Percentiles rank a stretch among this genome's conserved stretches.
Evolutionary conservation across 2,888 invertebrate genomes (phyloP).

Genomic region (Eupelmus urozonus): DNA sequence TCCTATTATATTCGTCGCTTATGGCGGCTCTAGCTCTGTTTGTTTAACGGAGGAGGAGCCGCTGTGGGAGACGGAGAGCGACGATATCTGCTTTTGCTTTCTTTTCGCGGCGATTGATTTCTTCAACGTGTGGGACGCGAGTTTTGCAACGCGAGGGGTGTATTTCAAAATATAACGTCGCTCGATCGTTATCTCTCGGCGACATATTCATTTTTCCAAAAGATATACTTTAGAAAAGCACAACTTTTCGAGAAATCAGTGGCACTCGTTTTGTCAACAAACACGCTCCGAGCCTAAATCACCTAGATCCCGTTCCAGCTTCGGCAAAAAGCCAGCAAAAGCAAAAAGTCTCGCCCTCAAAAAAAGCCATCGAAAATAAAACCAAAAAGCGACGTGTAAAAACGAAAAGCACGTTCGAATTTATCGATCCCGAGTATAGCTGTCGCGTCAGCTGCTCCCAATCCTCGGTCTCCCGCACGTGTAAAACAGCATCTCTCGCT

Average conservation of each 20-base stretch:
- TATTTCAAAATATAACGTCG: not conserved
- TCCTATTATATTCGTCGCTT: slow-evolving; percentile 46
- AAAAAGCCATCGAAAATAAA: not conserved
- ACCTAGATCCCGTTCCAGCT: too few species aligned
- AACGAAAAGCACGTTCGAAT: slow-evolving; percentile 22
- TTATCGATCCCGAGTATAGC: slow-evolving; percentile 4
- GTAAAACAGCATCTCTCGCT: not conserved
- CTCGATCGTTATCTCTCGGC: not conserved
- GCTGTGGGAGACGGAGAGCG: too few species aligned
- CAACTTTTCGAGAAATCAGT: too few species aligned
- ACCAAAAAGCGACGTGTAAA: not conserved
- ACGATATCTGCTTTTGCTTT: slow-evolving; percentile 22
- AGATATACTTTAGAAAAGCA: too few species aligned
- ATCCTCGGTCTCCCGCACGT: slow-evolving; percentile 37
- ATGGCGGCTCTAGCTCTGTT: slow-evolving; percentile 37
- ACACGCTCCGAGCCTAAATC: too few species aligned
- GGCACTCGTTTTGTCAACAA: too few species aligned
- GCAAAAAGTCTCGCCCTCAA: not conserved
- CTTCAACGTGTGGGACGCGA: not conserved
- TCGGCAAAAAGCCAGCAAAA: too few species aligned
- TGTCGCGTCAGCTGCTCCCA: slow-evolving; percentile 10
- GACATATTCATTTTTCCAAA: not conserved
- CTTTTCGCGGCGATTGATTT: slow-evolving; percentile 6
- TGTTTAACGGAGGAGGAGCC: slow-evolving; percentile 13
- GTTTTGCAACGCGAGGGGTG: not conserved